These are phyloP conservation scores for Tringa solitaria DNA, from an alignment of 2,113 vertebrate genomes.

Conservation along the genomic window DNA sequence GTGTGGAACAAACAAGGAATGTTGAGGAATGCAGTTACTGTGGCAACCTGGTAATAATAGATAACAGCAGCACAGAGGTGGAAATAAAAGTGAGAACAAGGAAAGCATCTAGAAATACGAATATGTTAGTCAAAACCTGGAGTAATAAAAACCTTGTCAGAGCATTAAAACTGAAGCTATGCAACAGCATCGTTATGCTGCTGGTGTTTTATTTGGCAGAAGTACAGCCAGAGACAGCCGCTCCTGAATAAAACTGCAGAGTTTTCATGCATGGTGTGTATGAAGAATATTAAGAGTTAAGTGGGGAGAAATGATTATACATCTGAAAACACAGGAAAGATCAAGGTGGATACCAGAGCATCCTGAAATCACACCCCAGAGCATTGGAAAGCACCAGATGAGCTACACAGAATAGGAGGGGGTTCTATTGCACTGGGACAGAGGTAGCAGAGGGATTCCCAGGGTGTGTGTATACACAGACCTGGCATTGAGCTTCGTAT, in stretches of 20 bases:
- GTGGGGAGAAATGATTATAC: background rate
- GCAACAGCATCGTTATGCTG: background rate
- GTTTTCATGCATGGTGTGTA: background rate
- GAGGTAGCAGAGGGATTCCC: background rate
- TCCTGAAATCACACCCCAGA: background rate
- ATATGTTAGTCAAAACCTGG: background rate
- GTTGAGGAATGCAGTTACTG: slow-evolving; percentile 51
- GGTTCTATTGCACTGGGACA: background rate
- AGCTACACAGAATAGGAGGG: background rate
- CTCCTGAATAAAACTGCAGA: background rate
- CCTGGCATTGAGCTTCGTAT: background rate
- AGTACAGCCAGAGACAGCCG: background rate
- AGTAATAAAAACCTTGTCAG: background rate
- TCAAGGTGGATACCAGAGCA: background rate
- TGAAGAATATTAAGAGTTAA: background rate
- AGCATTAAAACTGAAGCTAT: background rate
- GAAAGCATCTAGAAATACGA: background rate
- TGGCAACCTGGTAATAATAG: slow-evolving; percentile 48
- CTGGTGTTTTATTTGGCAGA: background rate
- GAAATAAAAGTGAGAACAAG: slow-evolving; percentile 16
- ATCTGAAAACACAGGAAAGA: background rate
- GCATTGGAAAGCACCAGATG: background rate
- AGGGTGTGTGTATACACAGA: background rate
- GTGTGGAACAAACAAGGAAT: slow-evolving; percentile 27
- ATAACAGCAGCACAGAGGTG: slow-evolving; percentile 41